Evolutionary conservation across 2,113 vertebrate species (phyloP).

Genomic region (Cricetomys ansorgei): DNA sequence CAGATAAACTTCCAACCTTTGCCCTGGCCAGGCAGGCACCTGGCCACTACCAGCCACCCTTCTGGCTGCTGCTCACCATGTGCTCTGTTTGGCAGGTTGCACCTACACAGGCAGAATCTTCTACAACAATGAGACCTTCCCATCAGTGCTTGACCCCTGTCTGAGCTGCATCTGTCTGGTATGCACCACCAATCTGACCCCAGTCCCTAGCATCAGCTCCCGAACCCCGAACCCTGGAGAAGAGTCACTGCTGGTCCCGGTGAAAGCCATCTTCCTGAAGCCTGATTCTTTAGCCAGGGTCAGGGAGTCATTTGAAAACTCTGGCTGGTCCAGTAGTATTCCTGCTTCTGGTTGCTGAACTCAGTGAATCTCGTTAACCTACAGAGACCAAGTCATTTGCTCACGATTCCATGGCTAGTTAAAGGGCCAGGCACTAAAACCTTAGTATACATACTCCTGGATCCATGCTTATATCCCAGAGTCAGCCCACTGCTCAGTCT

Average conservation of each 20-base stretch:
- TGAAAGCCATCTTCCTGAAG: neutral
- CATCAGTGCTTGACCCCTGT: slow-evolving; percentile 87
- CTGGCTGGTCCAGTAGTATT: neutral
- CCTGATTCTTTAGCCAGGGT: neutral
- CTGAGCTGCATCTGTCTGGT: slow-evolving; percentile 91
- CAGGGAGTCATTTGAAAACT: neutral
- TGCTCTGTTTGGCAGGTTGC: slow-evolving; percentile 83
- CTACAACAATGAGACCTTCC: slow-evolving; percentile 90
- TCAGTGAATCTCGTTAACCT: neutral
- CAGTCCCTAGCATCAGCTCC: neutral
- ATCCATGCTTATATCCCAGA: neutral
- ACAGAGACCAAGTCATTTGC: neutral
- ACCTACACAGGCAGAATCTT: slow-evolving; percentile 88
- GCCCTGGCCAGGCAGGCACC: neutral
- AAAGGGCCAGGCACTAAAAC: fast-evolving
- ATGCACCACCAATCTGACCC: slow-evolving; percentile 40
- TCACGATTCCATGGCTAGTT: neutral
- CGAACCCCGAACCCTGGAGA: neutral
- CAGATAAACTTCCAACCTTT: neutral
- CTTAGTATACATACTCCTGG: too few species aligned
- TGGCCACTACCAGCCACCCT: neutral
- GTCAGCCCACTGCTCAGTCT: neutral
- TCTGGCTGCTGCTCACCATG: neutral
- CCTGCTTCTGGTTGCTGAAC: neutral
- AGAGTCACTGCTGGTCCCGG: neutral